Evolutionary conservation across 2,888 invertebrate species (phyloP).

Genomic region (Kryphioiulus occultus): DNA sequence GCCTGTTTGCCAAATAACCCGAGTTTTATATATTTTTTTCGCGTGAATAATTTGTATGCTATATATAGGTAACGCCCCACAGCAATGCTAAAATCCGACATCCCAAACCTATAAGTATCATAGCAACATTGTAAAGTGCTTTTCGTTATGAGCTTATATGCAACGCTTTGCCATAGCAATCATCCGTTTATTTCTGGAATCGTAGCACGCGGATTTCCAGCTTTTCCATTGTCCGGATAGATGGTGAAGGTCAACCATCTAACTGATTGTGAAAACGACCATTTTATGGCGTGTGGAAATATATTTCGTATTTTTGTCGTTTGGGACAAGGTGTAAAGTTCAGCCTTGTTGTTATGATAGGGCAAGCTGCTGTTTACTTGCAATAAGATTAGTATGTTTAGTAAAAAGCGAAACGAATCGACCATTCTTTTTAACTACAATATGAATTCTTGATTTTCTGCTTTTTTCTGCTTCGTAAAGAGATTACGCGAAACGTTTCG

Average conservation of each 20-base stretch:
- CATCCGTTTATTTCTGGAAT: neutral
- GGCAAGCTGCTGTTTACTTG: too few species aligned
- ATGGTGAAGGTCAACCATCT: neutral
- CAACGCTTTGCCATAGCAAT: constrained; percentile 25
- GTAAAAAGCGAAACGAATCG: too few species aligned
- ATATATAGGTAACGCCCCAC: neutral
- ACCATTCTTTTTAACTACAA: too few species aligned
- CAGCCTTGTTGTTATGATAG: too few species aligned
- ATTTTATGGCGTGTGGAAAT: neutral
- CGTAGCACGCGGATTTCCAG: neutral
- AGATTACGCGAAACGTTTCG: too few species aligned
- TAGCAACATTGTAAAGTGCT: constrained; percentile 28
- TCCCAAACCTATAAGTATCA: neutral
- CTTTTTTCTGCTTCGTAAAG: too few species aligned
- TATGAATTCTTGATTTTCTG: too few species aligned
- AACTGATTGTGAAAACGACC: neutral
- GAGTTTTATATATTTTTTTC: neutral
- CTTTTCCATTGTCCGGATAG: neutral
- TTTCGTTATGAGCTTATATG: neutral
- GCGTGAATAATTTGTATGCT: neutral
- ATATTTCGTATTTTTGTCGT: neutral
- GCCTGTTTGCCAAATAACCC: neutral
- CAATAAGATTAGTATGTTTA: too few species aligned
- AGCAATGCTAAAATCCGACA: neutral
- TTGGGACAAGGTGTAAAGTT: neutral